Evolutionary conservation across 2,113 vertebrate genomes (phyloP), one percentile per base, ranked within the genome.

Genomic region (Trichomycterus rosablanca): DNA sequence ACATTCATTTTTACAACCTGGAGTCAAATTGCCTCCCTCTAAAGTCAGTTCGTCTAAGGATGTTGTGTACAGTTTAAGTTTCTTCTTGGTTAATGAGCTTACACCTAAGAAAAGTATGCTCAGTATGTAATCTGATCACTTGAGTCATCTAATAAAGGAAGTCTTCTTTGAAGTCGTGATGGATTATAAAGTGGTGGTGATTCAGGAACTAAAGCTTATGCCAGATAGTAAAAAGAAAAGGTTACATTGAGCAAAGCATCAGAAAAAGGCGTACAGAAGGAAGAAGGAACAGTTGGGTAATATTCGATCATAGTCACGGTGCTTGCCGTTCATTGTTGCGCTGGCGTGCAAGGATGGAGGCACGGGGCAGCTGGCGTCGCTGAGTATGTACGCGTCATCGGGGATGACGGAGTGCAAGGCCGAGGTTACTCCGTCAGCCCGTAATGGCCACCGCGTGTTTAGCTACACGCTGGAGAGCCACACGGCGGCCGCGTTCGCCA

Each of bases 401-500:
- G 83, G 79, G 62, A 66, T 87, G 82, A 92, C 92, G 1, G 92
- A 93, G 77, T 94, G 85, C 85, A 88, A 90, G 71, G 92, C 92
- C 20, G 90, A 93, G 87, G 93, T 95, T 81, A 94, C 91, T 1
- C 93, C 93, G 1, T 94, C 94, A 0, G 92, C 92, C 0, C 86
- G 82, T 70, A 89, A 93, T 1, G 91, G 91, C 44, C 87, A 91
- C 80, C 88, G 89, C 0, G 86, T 89, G 32, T 93, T 93, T 80
- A 93, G 89, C 76, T 97, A 96, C 87, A 90, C 90, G 0, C 85
- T 96, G 23, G 88, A 92, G 58, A 93, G 92, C 63, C 94, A 97
- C 85, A 92, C 93, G 2, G 84, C 87, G 0, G 90, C 91, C 1
- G 94, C 94, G 23, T 88, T 97, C 22, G 70, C 82, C 69, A 89